A percentile compares a stretch with the other conserved stretches of the same genome.
phyloP scores from a whole-genome alignment of 2,113 vertebrate species.

The Seriola dumerili region DNA sequence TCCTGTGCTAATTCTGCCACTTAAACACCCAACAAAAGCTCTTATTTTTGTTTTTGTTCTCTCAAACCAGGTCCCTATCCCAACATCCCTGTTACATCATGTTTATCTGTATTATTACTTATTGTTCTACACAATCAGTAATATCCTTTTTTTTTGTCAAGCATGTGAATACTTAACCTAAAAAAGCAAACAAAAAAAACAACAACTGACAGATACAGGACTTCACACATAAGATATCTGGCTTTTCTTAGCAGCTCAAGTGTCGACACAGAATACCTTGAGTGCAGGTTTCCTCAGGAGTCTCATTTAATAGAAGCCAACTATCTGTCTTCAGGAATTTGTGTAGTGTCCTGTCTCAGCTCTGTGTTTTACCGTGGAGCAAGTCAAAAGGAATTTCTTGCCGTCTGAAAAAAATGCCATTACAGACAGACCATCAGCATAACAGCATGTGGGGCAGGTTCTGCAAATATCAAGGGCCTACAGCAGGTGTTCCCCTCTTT shows the following conservation, averaged over 20 bases:
- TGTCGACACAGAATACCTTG: not conserved
- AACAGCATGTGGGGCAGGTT: constrained; percentile 41
- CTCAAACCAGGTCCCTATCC: not conserved
- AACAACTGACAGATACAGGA: not conserved
- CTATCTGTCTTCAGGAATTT: not conserved
- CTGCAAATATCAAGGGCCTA: constrained; percentile 48
- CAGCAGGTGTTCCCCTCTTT: constrained; percentile 68
- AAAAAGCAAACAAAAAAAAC: not conserved
- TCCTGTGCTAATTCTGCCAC: not conserved
- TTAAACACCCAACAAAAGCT: constrained; percentile 8
- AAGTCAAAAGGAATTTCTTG: constrained; percentile 12
- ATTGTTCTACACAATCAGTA: not conserved
- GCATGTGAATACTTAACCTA: not conserved
- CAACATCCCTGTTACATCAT: not conserved
- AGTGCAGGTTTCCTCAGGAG: not conserved
- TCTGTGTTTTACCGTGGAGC: not conserved
- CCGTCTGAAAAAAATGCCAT: constrained; percentile 20
- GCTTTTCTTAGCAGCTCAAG: not conserved
- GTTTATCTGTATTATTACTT: not conserved
- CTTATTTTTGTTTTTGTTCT: not conserved
- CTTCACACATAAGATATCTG: not conserved
- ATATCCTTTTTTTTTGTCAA: not conserved
- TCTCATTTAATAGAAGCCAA: not conserved
- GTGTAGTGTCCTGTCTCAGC: not conserved
- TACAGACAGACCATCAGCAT: constrained; percentile 39